These are phyloP conservation scores for Isotomurus palustris DNA, from an alignment of 2,888 invertebrate genomes.

Conservation along the genomic window DNA sequence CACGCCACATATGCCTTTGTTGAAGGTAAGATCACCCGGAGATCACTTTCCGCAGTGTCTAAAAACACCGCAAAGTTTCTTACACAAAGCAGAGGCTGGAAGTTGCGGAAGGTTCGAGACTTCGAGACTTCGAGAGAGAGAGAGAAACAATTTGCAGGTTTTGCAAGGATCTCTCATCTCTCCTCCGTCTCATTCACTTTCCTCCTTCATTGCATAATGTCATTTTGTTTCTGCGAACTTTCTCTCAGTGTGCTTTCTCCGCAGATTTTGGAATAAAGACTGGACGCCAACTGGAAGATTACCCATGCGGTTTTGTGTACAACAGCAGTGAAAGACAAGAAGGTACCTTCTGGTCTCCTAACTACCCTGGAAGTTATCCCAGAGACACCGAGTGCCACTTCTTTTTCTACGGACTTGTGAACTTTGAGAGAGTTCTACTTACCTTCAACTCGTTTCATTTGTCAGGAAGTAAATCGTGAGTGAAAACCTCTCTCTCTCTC, in stretches of 20 bases:
- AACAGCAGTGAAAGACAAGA: conserved; percentile 73
- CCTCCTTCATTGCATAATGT: background rate
- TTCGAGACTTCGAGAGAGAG: too few relatives aligned
- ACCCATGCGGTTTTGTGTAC: conserved; percentile 82
- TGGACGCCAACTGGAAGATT: conserved; percentile 68
- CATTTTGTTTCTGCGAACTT: background rate
- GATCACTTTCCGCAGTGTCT: too few relatives aligned
- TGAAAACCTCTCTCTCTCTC: too few relatives aligned
- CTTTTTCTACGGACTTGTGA: conserved; percentile 77
- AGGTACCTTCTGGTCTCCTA: conserved; percentile 67
- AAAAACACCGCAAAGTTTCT: too few relatives aligned
- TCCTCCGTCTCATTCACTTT: background rate
- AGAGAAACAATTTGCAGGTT: too few relatives aligned
- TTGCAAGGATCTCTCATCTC: too few relatives aligned
- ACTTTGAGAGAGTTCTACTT: conserved; percentile 71
- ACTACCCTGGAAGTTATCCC: conserved; percentile 86
- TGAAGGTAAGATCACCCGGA: conserved; percentile 72
- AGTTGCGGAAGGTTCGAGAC: too few relatives aligned
- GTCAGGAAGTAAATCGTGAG: conserved; percentile 86
- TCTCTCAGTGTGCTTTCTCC: background rate
- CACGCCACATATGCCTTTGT: conserved; percentile 82
- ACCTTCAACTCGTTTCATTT: conserved; percentile 89
- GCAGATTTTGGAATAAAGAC: conserved; percentile 82
- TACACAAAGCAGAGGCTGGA: too few relatives aligned
- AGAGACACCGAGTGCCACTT: conserved; percentile 86